These are phyloP conservation scores for Chrysocyon brachyurus DNA, from an alignment of 2,797 vertebrate genomes.

Conservation along the genomic window DNA sequence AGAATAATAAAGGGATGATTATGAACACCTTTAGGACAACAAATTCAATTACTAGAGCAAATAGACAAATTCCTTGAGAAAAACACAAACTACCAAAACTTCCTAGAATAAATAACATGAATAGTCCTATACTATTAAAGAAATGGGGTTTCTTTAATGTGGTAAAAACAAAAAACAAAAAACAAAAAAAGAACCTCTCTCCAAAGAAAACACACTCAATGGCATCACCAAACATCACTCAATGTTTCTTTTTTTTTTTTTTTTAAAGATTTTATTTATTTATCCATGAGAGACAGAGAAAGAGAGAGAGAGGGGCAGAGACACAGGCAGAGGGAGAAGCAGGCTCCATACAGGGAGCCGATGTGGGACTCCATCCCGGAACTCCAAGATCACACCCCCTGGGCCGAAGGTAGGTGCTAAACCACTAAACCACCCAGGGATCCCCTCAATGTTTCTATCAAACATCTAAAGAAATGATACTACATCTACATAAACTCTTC, in stretches of 20 bases:
- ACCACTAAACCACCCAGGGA: too few species aligned
- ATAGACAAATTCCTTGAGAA: background rate
- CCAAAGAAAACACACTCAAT: slow-evolving; percentile 38
- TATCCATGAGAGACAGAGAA: too few species aligned
- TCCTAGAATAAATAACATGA: slow-evolving; percentile 11
- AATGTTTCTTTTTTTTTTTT: background rate
- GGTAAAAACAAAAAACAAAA: background rate
- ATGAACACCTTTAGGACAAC: slow-evolving; percentile 44
- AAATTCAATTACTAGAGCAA: slow-evolving; percentile 33
- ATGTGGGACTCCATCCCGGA: too few species aligned
- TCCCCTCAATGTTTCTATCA: background rate
- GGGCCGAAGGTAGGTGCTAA: too few species aligned
- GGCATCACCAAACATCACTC: background rate
- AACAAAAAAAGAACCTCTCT: background rate
- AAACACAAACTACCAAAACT: slow-evolving; percentile 51
- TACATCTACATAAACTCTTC: slow-evolving; percentile 60
- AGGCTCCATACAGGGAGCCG: too few species aligned
- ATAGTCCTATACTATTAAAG: background rate
- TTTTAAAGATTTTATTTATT: too few species aligned
- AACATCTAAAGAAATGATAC: slow-evolving; percentile 33
- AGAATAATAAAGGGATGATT: slow-evolving; percentile 19
- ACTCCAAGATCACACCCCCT: too few species aligned
- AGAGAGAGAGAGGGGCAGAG: too few species aligned
- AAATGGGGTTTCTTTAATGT: slow-evolving; percentile 3
- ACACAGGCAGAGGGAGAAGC: too few species aligned